Percentiles rank a stretch among this genome's conserved stretches.
Conservation (phyloP, 1,140 invertebrate genomes). For the Homarus americanus region DNA sequence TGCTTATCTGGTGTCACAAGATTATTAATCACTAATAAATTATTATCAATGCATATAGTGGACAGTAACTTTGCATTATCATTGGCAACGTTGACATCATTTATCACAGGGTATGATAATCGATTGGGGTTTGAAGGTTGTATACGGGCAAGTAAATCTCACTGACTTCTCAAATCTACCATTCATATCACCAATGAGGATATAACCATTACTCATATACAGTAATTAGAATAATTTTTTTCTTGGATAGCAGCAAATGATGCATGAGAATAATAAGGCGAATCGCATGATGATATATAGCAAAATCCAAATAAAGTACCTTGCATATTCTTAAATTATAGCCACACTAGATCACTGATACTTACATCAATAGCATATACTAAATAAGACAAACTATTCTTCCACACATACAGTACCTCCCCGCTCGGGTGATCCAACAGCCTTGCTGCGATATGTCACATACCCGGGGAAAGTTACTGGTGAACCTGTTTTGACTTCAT, state of each 20-base stretch:
- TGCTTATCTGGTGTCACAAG: not conserved
- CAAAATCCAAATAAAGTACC: slow-evolving; percentile 20
- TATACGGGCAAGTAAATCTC: not conserved
- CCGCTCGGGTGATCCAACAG: not conserved
- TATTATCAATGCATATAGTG: slow-evolving; percentile 9
- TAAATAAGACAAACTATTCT: not conserved
- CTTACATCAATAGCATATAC: slow-evolving; percentile 9
- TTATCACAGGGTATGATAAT: slow-evolving; percentile 13
- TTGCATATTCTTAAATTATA: not conserved
- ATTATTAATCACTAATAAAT: slow-evolving; percentile 18
- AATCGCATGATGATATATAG: slow-evolving; percentile 17
- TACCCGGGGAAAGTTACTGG: slow-evolving; percentile 16
- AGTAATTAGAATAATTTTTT: not conserved
- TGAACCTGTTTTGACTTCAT: slow-evolving; percentile 31
- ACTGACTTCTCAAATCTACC: slow-evolving; percentile 27
- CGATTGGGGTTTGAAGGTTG: not conserved
- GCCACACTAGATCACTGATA: slow-evolving; percentile 30
- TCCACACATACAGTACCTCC: slow-evolving; percentile 7
- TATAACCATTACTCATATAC: not conserved
- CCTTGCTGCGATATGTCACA: not conserved
- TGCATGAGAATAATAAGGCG: slow-evolving; percentile 18
- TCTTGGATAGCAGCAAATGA: slow-evolving; percentile 21
- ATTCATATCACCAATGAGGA: slow-evolving; percentile 7
- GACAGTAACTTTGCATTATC: slow-evolving; percentile 14
- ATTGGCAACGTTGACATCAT: not conserved